Percentiles rank a stretch among this genome's conserved stretches.
These are phyloP conservation scores for Globicephala melas DNA, from an alignment of 2,113 vertebrate genomes.

Conservation along the genomic window DNA sequence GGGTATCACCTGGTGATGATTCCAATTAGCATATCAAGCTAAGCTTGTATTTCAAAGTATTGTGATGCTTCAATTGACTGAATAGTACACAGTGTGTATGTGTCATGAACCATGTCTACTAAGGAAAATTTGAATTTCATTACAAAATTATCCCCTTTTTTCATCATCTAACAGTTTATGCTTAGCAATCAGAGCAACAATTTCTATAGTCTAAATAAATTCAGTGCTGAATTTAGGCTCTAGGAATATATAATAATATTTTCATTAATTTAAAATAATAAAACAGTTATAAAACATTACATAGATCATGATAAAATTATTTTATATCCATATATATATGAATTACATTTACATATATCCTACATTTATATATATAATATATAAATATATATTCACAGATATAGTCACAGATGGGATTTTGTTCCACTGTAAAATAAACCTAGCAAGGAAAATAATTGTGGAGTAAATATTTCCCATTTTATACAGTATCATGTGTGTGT, in stretches of 20 bases:
- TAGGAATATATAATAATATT: neutral
- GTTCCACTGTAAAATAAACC: neutral
- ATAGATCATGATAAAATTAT: neutral
- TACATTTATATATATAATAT: neutral
- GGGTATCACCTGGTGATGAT: neutral
- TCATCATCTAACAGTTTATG: neutral
- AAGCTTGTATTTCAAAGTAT: neutral
- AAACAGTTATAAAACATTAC: neutral
- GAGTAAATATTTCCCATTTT: neutral
- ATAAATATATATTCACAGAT: neutral
- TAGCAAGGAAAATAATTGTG: neutral
- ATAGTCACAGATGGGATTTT: neutral
- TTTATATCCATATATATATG: neutral
- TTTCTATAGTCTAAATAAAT: neutral
- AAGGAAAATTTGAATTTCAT: conserved; percentile 17
- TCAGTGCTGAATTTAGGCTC: neutral
- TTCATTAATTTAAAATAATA: neutral
- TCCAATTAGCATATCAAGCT: neutral
- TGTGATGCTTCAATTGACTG: neutral
- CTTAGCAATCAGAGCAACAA: neutral
- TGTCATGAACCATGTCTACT: neutral
- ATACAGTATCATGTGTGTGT: neutral
- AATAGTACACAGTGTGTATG: neutral
- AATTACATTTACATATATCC: neutral
- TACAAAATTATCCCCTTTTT: neutral